Evolutionary conservation across 1,140 invertebrate genomes (phyloP).

Genomic region (Listronotus bonariensis): DNA sequence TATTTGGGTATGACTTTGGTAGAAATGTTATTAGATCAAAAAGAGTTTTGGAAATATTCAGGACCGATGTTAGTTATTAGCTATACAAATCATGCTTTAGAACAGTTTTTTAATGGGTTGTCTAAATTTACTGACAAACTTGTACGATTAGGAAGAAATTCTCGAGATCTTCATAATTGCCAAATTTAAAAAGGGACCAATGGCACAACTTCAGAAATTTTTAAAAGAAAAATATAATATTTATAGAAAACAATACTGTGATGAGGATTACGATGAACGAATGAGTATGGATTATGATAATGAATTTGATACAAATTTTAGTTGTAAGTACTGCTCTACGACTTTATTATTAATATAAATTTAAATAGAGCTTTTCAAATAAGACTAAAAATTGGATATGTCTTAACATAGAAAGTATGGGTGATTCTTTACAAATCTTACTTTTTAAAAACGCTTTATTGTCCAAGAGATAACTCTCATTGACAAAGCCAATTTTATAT

Average conservation of each 20-base stretch:
- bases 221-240: neutral
- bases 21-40: constrained; percentile 62
- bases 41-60: constrained; percentile 25
- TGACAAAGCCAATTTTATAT: no score
- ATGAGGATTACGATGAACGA: no score
- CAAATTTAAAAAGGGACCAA: neutral
- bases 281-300: no score
- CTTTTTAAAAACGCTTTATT: no score
- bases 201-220: neutral
- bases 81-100: constrained; percentile 85
- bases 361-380: no score
- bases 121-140: constrained; percentile 61
- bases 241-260: neutral
- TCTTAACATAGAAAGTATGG: no score
- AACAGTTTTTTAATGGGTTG: constrained; percentile 82
- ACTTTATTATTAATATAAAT: no score
- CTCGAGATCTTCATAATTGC: constrained; percentile 50
- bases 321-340: no score
- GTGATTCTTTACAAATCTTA: no score
- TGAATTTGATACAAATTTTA: no score
- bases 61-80: constrained; percentile 77
- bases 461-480: no score
- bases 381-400: no score
- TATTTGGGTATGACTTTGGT: constrained; percentile 70
- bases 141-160: constrained; percentile 74